These are phyloP conservation scores for Odontophorus gujanensis DNA, from an alignment of 2,113 vertebrate species.

Conservation along the genomic window DNA sequence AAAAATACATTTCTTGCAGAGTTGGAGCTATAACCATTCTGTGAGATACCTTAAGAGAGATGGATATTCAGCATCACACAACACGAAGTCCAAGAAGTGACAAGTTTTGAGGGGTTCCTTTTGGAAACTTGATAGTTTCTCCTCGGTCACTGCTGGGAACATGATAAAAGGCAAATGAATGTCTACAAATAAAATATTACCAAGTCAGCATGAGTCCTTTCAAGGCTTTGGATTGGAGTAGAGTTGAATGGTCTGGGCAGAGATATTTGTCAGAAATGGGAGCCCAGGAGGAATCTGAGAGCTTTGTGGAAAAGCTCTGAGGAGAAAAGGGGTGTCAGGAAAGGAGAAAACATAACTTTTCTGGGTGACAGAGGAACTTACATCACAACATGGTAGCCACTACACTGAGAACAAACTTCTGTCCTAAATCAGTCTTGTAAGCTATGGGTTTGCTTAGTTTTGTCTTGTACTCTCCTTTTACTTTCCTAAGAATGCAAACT, in stretches of 20 bases:
- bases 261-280: background rate
- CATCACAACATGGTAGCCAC: background rate
- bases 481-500: background rate
- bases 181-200: background rate
- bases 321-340: background rate
- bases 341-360: background rate
- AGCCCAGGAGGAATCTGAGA: background rate
- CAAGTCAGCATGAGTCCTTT: background rate
- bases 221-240: background rate
- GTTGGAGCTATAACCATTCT: background rate
- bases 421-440: background rate
- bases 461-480: background rate
- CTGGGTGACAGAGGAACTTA: background rate
- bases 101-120: background rate
- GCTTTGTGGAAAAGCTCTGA: background rate
- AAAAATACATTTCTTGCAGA: background rate
- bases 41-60: background rate
- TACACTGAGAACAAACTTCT: background rate
- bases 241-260: background rate
- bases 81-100: background rate
- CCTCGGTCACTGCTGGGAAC: background rate
- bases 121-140: conserved; percentile 7
- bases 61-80: background rate
- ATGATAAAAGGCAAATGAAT: background rate
- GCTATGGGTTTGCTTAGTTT: background rate